phyloP scores from a whole-genome alignment of 2,888 invertebrate genomes.

The Syrista parreyssii region DNA sequence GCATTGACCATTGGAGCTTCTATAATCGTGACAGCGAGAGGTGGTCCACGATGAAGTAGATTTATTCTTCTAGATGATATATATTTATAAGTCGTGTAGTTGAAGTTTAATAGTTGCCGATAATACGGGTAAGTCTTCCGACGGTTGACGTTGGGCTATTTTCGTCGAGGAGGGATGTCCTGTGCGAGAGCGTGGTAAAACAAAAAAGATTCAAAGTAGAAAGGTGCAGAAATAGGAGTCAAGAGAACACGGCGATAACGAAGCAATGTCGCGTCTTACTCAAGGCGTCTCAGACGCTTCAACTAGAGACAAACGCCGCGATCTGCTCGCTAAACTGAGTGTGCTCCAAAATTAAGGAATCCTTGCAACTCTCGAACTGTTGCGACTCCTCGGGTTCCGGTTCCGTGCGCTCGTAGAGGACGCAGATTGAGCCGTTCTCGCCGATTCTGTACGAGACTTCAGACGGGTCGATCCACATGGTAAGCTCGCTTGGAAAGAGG shows the following conservation, averaged over 20 bases:
- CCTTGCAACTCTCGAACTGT: conserved; percentile 63
- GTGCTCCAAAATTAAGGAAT: conserved; percentile 59
- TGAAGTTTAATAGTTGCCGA: neutral
- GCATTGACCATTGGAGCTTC: neutral
- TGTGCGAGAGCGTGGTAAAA: neutral
- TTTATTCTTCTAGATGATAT: neutral
- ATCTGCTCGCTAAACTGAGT: conserved; percentile 63
- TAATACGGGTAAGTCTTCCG: neutral
- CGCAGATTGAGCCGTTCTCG: conserved; percentile 74
- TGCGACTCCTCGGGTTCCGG: conserved; percentile 52
- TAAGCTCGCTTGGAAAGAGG: conserved; percentile 76
- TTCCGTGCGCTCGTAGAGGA: conserved; percentile 67
- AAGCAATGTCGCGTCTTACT: neutral
- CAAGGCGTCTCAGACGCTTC: conserved; percentile 35
- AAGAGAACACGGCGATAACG: neutral
- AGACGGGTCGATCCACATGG: conserved; percentile 81
- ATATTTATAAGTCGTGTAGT: neutral
- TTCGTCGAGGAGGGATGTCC: neutral
- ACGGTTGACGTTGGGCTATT: neutral
- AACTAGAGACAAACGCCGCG: conserved; percentile 63
- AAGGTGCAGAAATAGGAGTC: neutral
- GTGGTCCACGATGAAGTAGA: neutral
- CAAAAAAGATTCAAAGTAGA: neutral
- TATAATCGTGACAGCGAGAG: neutral
- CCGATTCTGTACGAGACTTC: conserved; percentile 78